These are phyloP conservation scores for Andrena cerasifolii DNA, from an alignment of 1,140 invertebrate genomes.

Conservation along the genomic window DNA sequence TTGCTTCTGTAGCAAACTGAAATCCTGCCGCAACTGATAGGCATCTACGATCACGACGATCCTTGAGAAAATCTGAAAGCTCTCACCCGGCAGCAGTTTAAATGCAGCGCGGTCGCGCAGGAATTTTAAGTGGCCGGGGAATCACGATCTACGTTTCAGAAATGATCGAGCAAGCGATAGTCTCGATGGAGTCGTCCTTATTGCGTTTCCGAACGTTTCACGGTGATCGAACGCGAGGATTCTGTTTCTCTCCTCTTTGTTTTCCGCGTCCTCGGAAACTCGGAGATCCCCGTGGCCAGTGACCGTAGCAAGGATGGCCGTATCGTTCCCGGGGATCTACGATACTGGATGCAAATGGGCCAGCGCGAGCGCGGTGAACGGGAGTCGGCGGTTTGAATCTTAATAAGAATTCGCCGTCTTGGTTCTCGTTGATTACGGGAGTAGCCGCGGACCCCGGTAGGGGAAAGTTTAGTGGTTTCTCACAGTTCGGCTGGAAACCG, in stretches of 20 bases:
- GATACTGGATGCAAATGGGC: constrained; percentile 34
- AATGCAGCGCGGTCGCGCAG: too few relatives aligned
- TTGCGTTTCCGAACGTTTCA: background rate
- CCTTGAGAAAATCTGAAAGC: too few relatives aligned
- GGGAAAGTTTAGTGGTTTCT: constrained; percentile 73
- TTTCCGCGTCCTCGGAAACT: constrained; percentile 24
- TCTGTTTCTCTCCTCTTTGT: constrained; percentile 13
- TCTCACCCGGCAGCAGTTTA: too few relatives aligned
- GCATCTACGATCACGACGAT: too few relatives aligned
- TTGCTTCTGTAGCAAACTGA: too few relatives aligned
- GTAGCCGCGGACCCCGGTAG: constrained; percentile 27
- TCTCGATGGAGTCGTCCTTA: background rate
- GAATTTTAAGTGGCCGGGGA: background rate
- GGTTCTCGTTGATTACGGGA: constrained; percentile 55
- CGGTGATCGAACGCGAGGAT: background rate
- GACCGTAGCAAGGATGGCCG: background rate
- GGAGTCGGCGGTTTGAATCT: constrained; percentile 44
- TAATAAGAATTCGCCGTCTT: constrained; percentile 53
- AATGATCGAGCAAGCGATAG: background rate
- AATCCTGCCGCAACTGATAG: too few relatives aligned
- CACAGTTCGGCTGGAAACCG: constrained; percentile 61
- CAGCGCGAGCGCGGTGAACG: background rate
- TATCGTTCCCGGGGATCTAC: constrained; percentile 28
- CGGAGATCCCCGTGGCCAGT: background rate
- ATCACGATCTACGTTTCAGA: background rate